phyloP scores from a whole-genome alignment of 2,797 vertebrate species.

The Novumbra hubbsi region DNA sequence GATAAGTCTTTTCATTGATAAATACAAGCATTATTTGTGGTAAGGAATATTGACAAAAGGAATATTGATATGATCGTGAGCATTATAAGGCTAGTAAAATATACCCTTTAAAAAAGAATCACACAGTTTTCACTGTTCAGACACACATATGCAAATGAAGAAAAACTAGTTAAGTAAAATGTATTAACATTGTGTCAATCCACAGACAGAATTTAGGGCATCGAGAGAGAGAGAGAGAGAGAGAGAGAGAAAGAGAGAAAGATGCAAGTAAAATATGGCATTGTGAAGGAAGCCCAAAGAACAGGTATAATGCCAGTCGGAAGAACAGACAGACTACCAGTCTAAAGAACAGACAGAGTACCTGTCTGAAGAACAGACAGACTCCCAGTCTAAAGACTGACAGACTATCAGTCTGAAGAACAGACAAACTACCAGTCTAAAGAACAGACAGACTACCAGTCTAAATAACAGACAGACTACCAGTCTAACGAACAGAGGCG shows the following conservation, averaged over 20 bases:
- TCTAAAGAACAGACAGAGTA: constrained; percentile 10
- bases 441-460: constrained; percentile 27
- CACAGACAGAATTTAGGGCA: constrained; percentile 46
- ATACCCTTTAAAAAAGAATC: too few relatives aligned
- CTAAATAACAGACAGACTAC: constrained; percentile 15
- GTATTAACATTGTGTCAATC: constrained; percentile 25
- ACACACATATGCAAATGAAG: constrained; percentile 34
- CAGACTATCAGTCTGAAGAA: neutral
- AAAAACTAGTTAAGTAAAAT: constrained; percentile 50
- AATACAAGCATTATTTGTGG: constrained; percentile 35
- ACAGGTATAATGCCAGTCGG: too few relatives aligned
- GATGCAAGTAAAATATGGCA: neutral
- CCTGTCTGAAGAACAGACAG: too few relatives aligned
- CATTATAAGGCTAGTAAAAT: constrained; percentile 38
- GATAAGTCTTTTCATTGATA: constrained; percentile 70
- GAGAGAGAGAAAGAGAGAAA: constrained; percentile 8
- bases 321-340: too few relatives aligned
- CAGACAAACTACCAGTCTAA: constrained; percentile 11
- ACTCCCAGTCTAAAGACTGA: too few relatives aligned
- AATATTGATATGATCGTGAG: constrained; percentile 41
- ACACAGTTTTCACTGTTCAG: neutral
- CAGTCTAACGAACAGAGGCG: too few relatives aligned
- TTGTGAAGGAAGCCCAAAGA: too few relatives aligned
- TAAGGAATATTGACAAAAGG: constrained; percentile 40
- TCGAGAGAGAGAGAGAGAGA: constrained; percentile 42